Evolutionary conservation across 2,888 invertebrate genomes (phyloP).

Genomic region (Caenorhabditis angaria): DNA sequence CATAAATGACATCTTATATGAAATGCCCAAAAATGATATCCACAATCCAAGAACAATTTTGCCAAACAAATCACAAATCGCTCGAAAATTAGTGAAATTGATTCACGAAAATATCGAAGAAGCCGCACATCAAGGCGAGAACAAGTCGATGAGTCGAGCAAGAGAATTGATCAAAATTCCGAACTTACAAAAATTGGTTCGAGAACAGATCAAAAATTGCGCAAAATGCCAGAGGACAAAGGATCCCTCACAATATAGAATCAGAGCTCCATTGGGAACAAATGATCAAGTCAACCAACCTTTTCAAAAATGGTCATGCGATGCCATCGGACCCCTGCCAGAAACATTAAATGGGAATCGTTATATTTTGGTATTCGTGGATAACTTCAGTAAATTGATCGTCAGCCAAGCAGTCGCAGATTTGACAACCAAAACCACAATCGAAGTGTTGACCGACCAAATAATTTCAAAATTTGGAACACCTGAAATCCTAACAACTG

Average conservation of each 20-base stretch:
- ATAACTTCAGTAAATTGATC: constrained; percentile 22
- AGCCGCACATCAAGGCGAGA: not conserved
- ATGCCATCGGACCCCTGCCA: constrained; percentile 38
- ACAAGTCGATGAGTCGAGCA: not conserved
- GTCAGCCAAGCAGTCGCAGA: constrained; percentile 14
- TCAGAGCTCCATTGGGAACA: not conserved
- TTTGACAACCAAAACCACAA: constrained; percentile 1
- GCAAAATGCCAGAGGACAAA: constrained; percentile 4
- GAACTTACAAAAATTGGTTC: not conserved
- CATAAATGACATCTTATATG: not conserved
- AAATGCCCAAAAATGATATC: not conserved
- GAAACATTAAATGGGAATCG: constrained; percentile 19
- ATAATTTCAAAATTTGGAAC: constrained; percentile 23
- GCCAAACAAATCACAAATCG: not conserved
- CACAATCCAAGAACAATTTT: not conserved
- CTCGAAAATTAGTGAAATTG: not conserved
- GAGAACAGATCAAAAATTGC: not conserved
- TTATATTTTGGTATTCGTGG: constrained; percentile 16
- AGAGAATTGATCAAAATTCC: not conserved
- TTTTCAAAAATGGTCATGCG: constrained; percentile 28
- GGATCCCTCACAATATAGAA: constrained; percentile 3
- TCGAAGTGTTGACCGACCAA: constrained; percentile 11
- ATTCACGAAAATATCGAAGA: not conserved
- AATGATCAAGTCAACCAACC: constrained; percentile 13
- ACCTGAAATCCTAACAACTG: constrained; percentile 15